phyloP scores from a whole-genome alignment of 2,797 vertebrate species.

The Paguma larvata region DNA sequence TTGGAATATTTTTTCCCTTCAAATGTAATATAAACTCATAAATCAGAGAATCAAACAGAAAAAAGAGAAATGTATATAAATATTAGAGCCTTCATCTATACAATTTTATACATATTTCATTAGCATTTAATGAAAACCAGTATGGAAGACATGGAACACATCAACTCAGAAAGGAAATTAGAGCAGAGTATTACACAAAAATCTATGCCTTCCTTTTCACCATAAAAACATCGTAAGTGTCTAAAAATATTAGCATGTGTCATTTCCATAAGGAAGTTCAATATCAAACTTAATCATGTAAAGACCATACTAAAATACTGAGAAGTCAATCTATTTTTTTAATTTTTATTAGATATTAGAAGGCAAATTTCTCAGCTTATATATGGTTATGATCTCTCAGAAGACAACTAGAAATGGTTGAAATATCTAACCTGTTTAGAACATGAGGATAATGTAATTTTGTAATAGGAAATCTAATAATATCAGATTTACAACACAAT shows the following conservation, averaged over 20 bases:
- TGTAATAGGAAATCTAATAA: conserved; percentile 54
- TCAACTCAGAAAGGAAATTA: conserved; percentile 6
- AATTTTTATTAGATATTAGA: conserved; percentile 47
- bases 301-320: not conserved
- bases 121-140: not conserved
- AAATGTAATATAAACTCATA: conserved; percentile 43
- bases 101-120: not conserved
- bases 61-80: not conserved
- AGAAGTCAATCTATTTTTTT: conserved; percentile 48
- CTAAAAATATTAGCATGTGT: not conserved
- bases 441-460: conserved; percentile 41
- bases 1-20: not conserved
- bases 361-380: conserved; percentile 53
- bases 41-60: conserved; percentile 16
- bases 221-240: not conserved
- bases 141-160: not conserved
- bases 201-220: not conserved
- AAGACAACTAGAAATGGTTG: conserved; percentile 44
- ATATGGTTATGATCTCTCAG: conserved; percentile 14
- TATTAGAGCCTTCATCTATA: not conserved
- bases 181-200: conserved; percentile 35
- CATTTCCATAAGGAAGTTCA: not conserved
- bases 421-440: conserved; percentile 59
- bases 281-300: not conserved
- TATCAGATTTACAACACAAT: conserved; percentile 53